Evolutionary conservation across 2,113 vertebrate genomes (phyloP), one percentile per base, ranked within the genome.

Genomic region (Ochotona princeps): DNA sequence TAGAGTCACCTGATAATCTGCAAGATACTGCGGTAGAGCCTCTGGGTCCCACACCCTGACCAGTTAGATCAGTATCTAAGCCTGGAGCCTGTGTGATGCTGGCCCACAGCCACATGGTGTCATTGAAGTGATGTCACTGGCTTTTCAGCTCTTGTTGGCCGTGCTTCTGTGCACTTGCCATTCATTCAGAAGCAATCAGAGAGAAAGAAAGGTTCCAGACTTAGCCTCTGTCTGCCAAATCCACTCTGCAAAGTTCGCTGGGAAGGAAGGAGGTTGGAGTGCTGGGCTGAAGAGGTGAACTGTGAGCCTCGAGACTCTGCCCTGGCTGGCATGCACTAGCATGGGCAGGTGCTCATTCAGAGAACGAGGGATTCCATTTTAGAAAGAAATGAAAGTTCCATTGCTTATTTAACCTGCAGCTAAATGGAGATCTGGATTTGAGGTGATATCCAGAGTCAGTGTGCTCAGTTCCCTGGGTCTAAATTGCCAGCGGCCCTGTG

Each of bases 391-490:
- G 49, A 72, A 81, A 74, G 44, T n/a, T 75, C 47, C 5, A 1
- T 25, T 21, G 2, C n/a, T 54, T 70, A 25, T 26, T 72, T 54
- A 38, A 66, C 54, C 70, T 15, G 14, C 21, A 20, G 72, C 80
- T 83, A 15, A 32, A 73, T 83, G 67, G 38, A 65, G 83, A 18
- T 8, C 38, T 14, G n/a, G n/a, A 8, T 20, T 51, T 20, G 35
- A 30, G 47, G 81, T 5, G 0, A 2, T 8, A 20, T 74, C 17
- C 49, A 0, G 0, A 30, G 38, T 66, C 32, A 1, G 51, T 26
- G 54, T 18, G 28, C 25, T 21, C 9, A 18, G 83, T n/a, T 54
- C 57, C 72, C 30, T 9, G 60, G 2, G 32, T 17, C 35, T 21
- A 83, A 66, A 35, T 5, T 49, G 84, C 25, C 1, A 6, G 17